Conservation (phyloP, 2,797 vertebrate species). For the Babyrousa celebensis region DNA sequence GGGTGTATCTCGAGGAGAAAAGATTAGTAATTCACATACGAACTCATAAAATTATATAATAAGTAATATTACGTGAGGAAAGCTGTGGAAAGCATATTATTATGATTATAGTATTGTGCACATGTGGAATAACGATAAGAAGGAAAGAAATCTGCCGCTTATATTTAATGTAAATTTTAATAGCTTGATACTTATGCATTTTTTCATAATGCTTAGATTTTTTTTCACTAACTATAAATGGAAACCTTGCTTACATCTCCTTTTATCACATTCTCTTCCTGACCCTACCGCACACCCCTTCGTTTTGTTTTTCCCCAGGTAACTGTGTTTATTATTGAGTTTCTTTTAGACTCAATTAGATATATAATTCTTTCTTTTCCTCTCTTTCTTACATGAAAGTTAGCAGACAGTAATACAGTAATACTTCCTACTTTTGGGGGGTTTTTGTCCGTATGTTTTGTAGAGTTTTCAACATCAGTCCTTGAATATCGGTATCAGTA, state of each 20-base stretch:
- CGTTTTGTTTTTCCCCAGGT: neutral
- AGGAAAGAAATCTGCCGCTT: slow-evolving; percentile 1
- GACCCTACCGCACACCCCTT: neutral
- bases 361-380: neutral
- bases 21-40: neutral
- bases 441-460: neutral
- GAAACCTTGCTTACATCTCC: neutral
- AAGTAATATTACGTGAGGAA: slow-evolving; percentile 40
- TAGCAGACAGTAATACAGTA: neutral
- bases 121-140: neutral
- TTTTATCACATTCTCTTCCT: slow-evolving; percentile 18
- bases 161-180: neutral
- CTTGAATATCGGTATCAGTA: neutral
- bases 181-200: neutral
- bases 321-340: slow-evolving; percentile 55
- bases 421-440: neutral
- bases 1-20: neutral
- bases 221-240: neutral
- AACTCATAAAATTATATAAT: slow-evolving; percentile 38
- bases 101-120: neutral
- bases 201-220: neutral
- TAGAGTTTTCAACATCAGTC: neutral
- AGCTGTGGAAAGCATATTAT: neutral
- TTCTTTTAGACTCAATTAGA: slow-evolving; percentile 20
- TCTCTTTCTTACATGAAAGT: slow-evolving; percentile 11